A percentile compares a stretch with the other conserved stretches of the same genome.
These are phyloP conservation scores for Enteromius viviparus DNA, from an alignment of 2,797 vertebrate genomes.

Conservation along the genomic window DNA sequence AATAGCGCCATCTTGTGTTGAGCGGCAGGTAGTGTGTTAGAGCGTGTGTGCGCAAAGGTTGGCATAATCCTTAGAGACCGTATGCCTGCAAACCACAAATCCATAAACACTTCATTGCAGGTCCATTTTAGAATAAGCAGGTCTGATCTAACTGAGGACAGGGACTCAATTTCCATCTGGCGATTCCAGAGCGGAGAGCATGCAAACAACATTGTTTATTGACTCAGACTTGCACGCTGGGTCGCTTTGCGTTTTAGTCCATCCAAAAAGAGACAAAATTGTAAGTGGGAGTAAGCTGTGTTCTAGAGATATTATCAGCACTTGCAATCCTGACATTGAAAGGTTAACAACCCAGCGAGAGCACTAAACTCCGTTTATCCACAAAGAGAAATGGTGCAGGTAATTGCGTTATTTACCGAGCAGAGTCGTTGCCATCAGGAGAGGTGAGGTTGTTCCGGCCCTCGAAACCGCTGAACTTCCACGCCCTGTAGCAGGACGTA, in stretches of 20 bases:
- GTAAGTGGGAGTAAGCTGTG: constrained; percentile 22
- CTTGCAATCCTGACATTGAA: constrained; percentile 62
- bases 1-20: constrained; percentile 64
- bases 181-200: constrained; percentile 30
- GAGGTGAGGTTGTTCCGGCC: constrained; percentile 9
- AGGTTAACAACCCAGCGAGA: constrained; percentile 61
- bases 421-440: constrained; percentile 62
- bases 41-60: background rate
- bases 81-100: constrained; percentile 44
- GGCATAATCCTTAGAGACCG: constrained; percentile 13
- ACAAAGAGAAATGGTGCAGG: constrained; percentile 47
- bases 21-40: constrained; percentile 6
- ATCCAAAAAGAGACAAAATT: constrained; percentile 18
- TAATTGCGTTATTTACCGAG: constrained; percentile 48
- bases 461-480: constrained; percentile 67
- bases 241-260: constrained; percentile 15
- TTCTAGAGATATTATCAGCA: constrained; percentile 41
- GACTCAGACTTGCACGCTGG: constrained; percentile 24
- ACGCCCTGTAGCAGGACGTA: constrained; percentile 71
- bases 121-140: constrained; percentile 40
- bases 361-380: constrained; percentile 43
- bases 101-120: constrained; percentile 44
- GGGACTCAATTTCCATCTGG: constrained; percentile 40
- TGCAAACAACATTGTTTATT: constrained; percentile 50
- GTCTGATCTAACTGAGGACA: constrained; percentile 40